phyloP scores from a whole-genome alignment of 1,140 invertebrate species.

The Tribolium madens region DNA sequence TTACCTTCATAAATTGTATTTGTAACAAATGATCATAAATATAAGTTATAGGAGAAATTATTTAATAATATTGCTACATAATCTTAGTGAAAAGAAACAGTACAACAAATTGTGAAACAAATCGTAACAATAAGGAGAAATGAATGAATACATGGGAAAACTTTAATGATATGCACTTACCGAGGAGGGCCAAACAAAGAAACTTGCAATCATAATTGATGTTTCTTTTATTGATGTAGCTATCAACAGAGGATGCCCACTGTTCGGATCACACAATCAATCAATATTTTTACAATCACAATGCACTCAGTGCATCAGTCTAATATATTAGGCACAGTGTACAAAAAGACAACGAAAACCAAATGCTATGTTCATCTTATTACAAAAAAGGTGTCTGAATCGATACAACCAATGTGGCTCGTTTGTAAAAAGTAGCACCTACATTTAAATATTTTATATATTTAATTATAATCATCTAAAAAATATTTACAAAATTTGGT shows the following conservation, averaged over 20 bases:
- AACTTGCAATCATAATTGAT: slow-evolving; percentile 52
- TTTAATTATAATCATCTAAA: too few species aligned
- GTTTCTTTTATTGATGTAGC: slow-evolving; percentile 59
- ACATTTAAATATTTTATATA: too few species aligned
- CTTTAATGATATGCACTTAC: slow-evolving; percentile 15
- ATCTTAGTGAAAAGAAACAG: slow-evolving; percentile 1
- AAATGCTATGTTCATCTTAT: slow-evolving; percentile 53
- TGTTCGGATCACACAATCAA: slow-evolving; percentile 62
- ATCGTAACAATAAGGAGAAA: slow-evolving; percentile 1
- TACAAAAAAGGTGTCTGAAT: neutral
- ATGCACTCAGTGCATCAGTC: slow-evolving; percentile 58
- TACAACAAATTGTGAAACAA: neutral
- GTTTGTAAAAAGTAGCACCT: slow-evolving; percentile 30
- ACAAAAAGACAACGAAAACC: slow-evolving; percentile 55
- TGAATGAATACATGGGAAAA: neutral
- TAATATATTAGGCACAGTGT: slow-evolving; percentile 64
- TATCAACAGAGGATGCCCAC: slow-evolving; percentile 64
- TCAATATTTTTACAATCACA: slow-evolving; percentile 58
- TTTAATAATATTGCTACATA: slow-evolving; percentile 35
- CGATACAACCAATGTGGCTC: neutral
- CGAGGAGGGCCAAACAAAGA: slow-evolving; percentile 23
- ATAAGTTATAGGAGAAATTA: slow-evolving; percentile 24
- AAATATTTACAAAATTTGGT: slow-evolving; percentile 29
- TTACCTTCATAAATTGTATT: slow-evolving; percentile 31
- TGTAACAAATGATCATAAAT: slow-evolving; percentile 32